Conservation (phyloP, 1,140 invertebrate species). For the Macrobrachium nipponense region DNA sequence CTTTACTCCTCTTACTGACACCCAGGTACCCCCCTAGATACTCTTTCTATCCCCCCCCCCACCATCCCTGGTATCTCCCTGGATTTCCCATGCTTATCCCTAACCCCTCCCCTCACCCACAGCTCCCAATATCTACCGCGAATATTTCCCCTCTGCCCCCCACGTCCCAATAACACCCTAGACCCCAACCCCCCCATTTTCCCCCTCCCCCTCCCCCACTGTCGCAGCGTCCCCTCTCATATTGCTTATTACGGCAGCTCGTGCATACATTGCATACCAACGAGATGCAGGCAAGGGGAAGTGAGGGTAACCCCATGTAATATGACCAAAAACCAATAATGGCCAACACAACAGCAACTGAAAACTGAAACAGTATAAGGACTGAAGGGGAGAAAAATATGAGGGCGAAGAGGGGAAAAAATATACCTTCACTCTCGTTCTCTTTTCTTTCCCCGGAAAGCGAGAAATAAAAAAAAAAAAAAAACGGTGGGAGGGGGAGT, state of each 20-base stretch:
- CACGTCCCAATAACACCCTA: background rate
- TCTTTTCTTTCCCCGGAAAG: too few relatives aligned
- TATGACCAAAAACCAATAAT: constrained; percentile 43
- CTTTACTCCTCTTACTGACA: too few relatives aligned
- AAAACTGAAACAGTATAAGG: constrained; percentile 13
- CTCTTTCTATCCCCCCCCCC: too few relatives aligned
- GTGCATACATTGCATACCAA: constrained; percentile 45
- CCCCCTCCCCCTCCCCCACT: background rate
- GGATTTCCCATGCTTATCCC: too few relatives aligned
- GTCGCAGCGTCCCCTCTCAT: constrained; percentile 18
- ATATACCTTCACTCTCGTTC: too few relatives aligned
- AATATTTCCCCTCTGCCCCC: too few relatives aligned
- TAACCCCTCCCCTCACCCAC: too few relatives aligned
- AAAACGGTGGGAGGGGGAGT: background rate
- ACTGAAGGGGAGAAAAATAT: background rate
- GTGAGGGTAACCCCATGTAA: background rate
- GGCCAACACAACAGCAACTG: constrained; percentile 1
- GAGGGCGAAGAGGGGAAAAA: background rate
- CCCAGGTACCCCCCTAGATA: too few relatives aligned
- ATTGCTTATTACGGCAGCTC: constrained; percentile 28
- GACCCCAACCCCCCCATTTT: background rate
- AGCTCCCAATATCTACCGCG: too few relatives aligned
- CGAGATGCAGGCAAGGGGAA: constrained; percentile 12
- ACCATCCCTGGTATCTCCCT: too few relatives aligned
- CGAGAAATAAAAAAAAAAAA: background rate